Evolutionary conservation across 1,140 invertebrate genomes (phyloP), one percentile per base, ranked within the genome.

Genomic region (Bactericera cockerelli): DNA sequence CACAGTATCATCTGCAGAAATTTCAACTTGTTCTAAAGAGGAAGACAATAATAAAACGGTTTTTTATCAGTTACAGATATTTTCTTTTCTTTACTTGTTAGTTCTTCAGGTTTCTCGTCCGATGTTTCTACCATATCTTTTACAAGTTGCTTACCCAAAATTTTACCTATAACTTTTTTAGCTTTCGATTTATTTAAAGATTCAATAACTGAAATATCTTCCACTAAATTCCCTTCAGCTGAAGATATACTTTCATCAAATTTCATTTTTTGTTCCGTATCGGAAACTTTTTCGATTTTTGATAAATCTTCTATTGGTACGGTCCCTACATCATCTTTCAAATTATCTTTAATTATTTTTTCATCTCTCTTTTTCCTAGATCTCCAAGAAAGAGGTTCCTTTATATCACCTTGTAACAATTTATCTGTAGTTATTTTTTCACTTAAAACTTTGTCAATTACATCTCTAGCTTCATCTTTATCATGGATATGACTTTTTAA

Each of bases 101-200:
- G 22, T 49, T 49, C 42, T 49, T 49, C 42, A 4, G 42, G 3
- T 31, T 31, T 31, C 42, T 19, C 4, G 19, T 22, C 42, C n/a
- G 42, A 16, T 16, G 6, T 16, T 49, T 49, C 42, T 49, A 49
- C 6, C n/a, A n/a, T 8, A 16, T 38, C 26, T 58, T 28, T 56
- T 56, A 33, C 53, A 39, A 61, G 58, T 59, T 57, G 54, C 28
- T 54, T 42, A n/a, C 6, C 14, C 4, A 63, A 55, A 8, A 60
- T 56, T 33, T 60, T 39, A 25, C 60, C 57, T 1, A 63, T 60
- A 16, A 63, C 54, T 55, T 58, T 24, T 55, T 63, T 63, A n/a
- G 62, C 62, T 6, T 57, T 36, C 10, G 33, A 13, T 39, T 60
- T 57, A 13, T 36, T 56, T 3, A 39, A 3, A 3, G 26, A 24